Evolutionary conservation across 1,140 invertebrate species (phyloP).

Genomic region (Piezodorus guildinii): DNA sequence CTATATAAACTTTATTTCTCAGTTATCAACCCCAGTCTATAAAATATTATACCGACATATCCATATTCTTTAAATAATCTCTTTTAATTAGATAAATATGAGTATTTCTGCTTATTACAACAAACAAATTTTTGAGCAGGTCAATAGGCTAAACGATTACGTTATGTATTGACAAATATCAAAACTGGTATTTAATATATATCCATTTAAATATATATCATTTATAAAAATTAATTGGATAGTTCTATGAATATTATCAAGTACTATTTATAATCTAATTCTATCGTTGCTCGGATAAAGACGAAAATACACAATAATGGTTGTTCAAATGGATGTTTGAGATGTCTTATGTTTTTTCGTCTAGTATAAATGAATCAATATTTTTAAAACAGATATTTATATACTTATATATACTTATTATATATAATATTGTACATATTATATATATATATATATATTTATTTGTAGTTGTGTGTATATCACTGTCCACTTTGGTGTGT

Average conservation of each 20-base stretch:
- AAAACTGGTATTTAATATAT: constrained; percentile 24
- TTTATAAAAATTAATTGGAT: constrained; percentile 25
- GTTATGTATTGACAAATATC: constrained; percentile 27
- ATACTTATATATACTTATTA: constrained; percentile 4
- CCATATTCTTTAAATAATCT: constrained; percentile 22
- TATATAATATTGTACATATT: not conserved
- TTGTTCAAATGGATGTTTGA: constrained; percentile 7
- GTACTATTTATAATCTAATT: constrained; percentile 15
- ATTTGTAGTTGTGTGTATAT: not conserved
- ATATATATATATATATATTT: not conserved
- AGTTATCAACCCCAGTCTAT: constrained; percentile 27
- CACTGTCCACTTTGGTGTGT: constrained; percentile 15
- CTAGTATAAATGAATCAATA: not conserved
- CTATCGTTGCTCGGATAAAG: constrained; percentile 26
- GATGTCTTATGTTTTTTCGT: constrained; percentile 1
- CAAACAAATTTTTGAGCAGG: constrained; percentile 27
- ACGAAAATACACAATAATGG: constrained; percentile 20
- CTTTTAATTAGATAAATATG: constrained; percentile 25
- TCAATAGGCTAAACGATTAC: constrained; percentile 27
- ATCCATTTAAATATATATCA: constrained; percentile 25
- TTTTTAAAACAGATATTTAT: not conserved
- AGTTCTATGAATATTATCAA: constrained; percentile 19
- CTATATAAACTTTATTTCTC: constrained; percentile 21
- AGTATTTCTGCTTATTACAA: constrained; percentile 22
- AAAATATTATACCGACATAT: constrained; percentile 26